Percentiles rank a stretch among this genome's conserved stretches.
Evolutionary conservation across 2,113 vertebrate genomes (phyloP).

Genomic region (Noctilio leporinus): DNA sequence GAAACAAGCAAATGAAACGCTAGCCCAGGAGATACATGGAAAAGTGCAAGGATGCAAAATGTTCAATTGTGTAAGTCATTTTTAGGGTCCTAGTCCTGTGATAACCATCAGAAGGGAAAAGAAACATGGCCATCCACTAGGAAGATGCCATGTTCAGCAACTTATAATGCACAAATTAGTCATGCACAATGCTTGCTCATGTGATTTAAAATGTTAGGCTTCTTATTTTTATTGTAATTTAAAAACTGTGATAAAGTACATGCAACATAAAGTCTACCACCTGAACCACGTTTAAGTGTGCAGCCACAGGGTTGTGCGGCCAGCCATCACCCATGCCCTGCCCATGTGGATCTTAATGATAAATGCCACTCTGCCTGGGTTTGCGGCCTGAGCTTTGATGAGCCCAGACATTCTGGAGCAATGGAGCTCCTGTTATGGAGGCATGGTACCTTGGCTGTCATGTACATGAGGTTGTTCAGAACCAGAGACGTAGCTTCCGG

Average conservation of each 20-base stretch:
- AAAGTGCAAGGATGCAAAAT: not conserved
- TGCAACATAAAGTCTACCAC: not conserved
- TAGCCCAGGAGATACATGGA: not conserved
- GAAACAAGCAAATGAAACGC: conserved; percentile 21
- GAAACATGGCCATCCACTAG: not conserved
- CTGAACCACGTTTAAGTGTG: not conserved
- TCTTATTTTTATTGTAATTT: not conserved
- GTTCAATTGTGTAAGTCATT: not conserved
- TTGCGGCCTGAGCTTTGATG: not conserved
- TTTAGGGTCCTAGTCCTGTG: not conserved
- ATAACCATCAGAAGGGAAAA: not conserved
- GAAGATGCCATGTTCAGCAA: not conserved
- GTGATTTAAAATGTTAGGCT: not conserved
- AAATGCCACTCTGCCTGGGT: not conserved
- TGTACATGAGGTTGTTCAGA: conserved; percentile 99
- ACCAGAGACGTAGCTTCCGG: conserved; percentile 95
- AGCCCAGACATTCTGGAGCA: not conserved
- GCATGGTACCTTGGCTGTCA: conserved; percentile 93
- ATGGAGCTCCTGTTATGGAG: not conserved
- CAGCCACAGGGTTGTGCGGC: too few species aligned
- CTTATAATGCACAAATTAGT: not conserved
- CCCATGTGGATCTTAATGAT: not conserved
- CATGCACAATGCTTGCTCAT: fast-evolving
- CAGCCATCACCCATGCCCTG: fast-evolving
- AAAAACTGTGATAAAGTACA: not conserved